Percentiles rank a stretch among this genome's conserved stretches.
Conservation (phyloP, 2,888 invertebrate genomes). For the Morinoia aosen region DNA sequence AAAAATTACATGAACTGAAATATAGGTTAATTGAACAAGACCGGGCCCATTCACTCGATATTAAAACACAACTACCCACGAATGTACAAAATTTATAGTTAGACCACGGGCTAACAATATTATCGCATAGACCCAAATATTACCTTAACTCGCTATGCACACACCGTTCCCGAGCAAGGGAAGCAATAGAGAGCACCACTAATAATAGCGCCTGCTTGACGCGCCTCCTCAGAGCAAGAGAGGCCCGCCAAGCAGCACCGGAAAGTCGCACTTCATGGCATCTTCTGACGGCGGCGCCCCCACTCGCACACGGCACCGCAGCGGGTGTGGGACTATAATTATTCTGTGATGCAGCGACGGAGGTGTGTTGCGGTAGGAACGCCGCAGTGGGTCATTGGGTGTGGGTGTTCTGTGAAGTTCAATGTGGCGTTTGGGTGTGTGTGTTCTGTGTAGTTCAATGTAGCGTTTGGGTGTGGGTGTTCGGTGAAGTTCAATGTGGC, state of each 20-base stretch:
- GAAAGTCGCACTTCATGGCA: not conserved
- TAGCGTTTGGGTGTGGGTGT: not conserved
- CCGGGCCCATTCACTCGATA: no score
- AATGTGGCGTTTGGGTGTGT: not conserved
- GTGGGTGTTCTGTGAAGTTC: not conserved
- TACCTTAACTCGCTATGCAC: not conserved
- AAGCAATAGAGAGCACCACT: not conserved
- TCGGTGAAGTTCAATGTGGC: not conserved
- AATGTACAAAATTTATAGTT: no score
- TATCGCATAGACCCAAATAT: not conserved
- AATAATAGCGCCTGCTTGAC: not conserved
- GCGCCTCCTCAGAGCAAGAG: not conserved
- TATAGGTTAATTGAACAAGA: no score
- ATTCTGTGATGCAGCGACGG: not conserved
- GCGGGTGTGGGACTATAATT: not conserved
- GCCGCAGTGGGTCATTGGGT: not conserved
- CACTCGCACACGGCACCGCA: not conserved
- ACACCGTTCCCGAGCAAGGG: no score
- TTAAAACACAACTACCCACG: no score
- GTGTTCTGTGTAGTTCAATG: not conserved
- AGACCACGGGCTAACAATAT: no score
- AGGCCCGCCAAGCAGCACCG: not conserved
- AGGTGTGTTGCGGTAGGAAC: not conserved
- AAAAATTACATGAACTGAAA: no score
- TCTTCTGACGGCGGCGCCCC: not conserved